Conservation (phyloP, 2,888 invertebrate species). For the Nyleta sp. region DNA sequence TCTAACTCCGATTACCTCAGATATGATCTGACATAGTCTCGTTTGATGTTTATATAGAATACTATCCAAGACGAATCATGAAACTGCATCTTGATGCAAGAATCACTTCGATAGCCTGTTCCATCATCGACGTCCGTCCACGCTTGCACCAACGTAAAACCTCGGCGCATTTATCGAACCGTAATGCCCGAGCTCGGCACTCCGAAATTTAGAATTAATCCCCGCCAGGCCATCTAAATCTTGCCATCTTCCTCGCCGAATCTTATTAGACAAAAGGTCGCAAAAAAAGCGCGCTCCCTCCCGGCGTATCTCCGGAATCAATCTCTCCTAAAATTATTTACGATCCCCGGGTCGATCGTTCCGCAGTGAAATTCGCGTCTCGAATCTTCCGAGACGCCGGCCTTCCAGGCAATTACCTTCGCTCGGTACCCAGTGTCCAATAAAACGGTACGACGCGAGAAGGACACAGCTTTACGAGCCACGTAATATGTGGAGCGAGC, state of each 20-base stretch:
- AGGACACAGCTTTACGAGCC: conserved; percentile 58
- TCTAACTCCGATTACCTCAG: too few relatives aligned
- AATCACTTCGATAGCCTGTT: too few relatives aligned
- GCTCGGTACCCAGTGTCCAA: conserved; percentile 75
- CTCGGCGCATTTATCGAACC: too few relatives aligned
- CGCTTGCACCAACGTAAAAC: too few relatives aligned
- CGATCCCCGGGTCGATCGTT: conserved; percentile 58
- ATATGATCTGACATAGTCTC: too few relatives aligned
- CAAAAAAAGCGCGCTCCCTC: conserved; percentile 10
- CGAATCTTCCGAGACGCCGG: conserved; percentile 61
- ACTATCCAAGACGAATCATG: too few relatives aligned
- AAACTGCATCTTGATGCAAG: too few relatives aligned
- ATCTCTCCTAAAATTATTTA: conserved; percentile 62
- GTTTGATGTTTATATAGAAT: too few relatives aligned
- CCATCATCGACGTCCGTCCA: too few relatives aligned
- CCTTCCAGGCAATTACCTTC: conserved; percentile 75
- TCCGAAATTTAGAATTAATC: too few relatives aligned
- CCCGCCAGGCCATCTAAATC: conserved; percentile 5
- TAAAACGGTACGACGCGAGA: conserved; percentile 68
- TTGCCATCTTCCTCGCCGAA: conserved; percentile 15
- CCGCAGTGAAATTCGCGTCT: conserved; percentile 60
- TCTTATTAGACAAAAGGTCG: conserved; percentile 28
- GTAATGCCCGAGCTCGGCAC: too few relatives aligned
- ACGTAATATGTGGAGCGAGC: conserved; percentile 47
- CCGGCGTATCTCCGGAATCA: conserved; percentile 47